A percentile compares a stretch with the other conserved stretches of the same genome.
These are phyloP conservation scores for Halyomorpha halys DNA, from an alignment of 1,140 invertebrate genomes.

Conservation along the genomic window DNA sequence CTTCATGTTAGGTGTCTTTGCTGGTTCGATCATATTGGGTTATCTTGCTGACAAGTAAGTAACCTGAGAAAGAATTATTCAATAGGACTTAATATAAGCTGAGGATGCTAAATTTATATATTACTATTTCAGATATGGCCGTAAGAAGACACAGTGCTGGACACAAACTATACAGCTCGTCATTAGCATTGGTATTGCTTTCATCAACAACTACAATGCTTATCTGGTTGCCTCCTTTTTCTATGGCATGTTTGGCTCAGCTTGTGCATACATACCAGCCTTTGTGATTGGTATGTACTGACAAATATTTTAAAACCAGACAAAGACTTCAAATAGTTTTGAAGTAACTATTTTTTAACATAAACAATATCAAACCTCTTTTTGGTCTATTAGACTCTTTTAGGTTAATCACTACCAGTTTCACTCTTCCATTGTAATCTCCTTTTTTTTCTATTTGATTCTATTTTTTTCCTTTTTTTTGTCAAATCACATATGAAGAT, in stretches of 20 bases:
- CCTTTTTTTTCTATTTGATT: too few species aligned
- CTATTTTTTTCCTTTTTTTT: too few species aligned
- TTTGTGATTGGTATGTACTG: conserved; percentile 56
- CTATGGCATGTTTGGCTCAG: conserved; percentile 71
- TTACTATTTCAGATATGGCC: conserved; percentile 44
- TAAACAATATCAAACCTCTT: too few species aligned
- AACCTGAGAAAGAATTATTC: conserved; percentile 49
- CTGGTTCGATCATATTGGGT: conserved; percentile 73
- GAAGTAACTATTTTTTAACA: too few species aligned
- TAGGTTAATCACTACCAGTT: too few species aligned
- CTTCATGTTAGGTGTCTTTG: conserved; percentile 85
- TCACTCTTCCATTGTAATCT: too few species aligned
- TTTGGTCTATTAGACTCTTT: too few species aligned
- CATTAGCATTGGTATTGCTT: conserved; percentile 58
- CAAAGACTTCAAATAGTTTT: too few species aligned
- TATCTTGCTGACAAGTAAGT: conserved; percentile 68
- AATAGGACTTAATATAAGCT: too few species aligned
- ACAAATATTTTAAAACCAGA: conserved; percentile 2
- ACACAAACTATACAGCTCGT: conserved; percentile 59
- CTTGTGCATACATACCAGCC: conserved; percentile 70
- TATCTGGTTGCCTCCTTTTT: conserved; percentile 59
- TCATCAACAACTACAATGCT: conserved; percentile 59
- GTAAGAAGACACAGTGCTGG: conserved; percentile 69
- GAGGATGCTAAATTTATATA: too few species aligned
- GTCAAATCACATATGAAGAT: too few species aligned